A percentile compares a stretch with the other conserved stretches of the same genome.
These are phyloP conservation scores for Rutpela maculata DNA, from an alignment of 2,888 invertebrate genomes.

Conservation along the genomic window DNA sequence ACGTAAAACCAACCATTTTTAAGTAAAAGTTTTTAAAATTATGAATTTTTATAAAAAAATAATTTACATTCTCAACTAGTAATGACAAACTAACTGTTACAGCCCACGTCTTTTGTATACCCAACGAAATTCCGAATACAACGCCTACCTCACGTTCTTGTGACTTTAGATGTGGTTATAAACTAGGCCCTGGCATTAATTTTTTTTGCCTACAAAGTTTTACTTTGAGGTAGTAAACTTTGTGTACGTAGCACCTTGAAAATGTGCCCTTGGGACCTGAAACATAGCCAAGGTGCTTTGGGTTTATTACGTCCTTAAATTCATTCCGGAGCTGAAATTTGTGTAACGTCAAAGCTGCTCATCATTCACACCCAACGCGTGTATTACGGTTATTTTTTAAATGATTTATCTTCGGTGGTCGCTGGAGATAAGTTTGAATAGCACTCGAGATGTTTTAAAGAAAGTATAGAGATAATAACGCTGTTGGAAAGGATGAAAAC, in stretches of 20 bases:
- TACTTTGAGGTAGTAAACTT: constrained; percentile 13
- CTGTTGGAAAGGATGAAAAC: too few species aligned
- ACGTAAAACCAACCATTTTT: too few species aligned
- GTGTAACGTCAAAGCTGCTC: neutral
- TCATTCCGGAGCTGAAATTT: neutral
- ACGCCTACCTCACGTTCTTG: neutral
- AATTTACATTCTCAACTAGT: too few species aligned
- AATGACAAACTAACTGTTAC: too few species aligned
- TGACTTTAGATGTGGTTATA: constrained; percentile 7
- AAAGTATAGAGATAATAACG: too few species aligned
- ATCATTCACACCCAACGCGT: neutral
- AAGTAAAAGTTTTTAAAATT: too few species aligned
- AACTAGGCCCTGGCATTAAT: neutral
- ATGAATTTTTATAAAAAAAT: too few species aligned
- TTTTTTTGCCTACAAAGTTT: constrained; percentile 3
- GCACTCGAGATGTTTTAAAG: too few species aligned
- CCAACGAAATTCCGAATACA: neutral
- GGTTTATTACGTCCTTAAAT: neutral
- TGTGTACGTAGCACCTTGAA: neutral
- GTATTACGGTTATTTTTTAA: neutral
- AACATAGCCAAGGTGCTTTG: neutral
- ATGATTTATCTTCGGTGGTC: neutral
- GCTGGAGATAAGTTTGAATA: neutral
- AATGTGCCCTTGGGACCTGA: neutral
- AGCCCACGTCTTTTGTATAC: too few species aligned